These are phyloP conservation scores for Propithecus perrieri DNA, from an alignment of 2,797 vertebrate species.

Conservation along the genomic window DNA sequence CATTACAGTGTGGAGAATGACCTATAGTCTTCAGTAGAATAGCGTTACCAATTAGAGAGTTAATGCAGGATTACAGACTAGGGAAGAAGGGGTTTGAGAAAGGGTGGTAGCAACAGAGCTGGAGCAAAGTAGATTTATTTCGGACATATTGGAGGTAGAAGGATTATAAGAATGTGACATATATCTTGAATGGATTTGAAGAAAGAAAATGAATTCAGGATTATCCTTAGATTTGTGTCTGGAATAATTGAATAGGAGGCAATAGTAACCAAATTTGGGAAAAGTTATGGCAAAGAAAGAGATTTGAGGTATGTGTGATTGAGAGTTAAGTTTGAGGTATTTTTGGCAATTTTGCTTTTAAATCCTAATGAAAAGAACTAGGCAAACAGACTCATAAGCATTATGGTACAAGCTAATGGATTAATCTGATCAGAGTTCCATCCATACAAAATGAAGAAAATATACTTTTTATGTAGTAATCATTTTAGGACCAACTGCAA, in stretches of 20 bases:
- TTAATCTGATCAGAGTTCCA: neutral
- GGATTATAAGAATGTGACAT: neutral
- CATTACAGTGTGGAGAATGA: neutral
- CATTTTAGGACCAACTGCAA: neutral
- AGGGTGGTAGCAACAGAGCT: neutral
- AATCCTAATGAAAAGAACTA: neutral
- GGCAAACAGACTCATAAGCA: neutral
- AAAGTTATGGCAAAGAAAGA: neutral
- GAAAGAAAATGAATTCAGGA: neutral
- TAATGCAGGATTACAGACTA: neutral
- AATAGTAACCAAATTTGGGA: neutral
- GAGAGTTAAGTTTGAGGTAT: neutral
- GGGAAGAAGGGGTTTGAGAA: neutral
- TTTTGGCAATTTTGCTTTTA: constrained; percentile 19
- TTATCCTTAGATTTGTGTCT: neutral
- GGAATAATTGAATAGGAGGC: neutral
- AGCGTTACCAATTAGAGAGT: neutral
- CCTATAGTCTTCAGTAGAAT: neutral
- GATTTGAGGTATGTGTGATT: neutral
- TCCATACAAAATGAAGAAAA: neutral
- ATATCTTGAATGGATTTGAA: neutral
- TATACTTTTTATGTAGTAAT: neutral
- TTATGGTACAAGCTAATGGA: neutral
- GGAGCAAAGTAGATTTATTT: neutral
- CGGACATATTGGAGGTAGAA: neutral